These are phyloP conservation scores for Anabacerthia variegaticeps DNA, from an alignment of 2,797 vertebrate species.

Conservation along the genomic window DNA sequence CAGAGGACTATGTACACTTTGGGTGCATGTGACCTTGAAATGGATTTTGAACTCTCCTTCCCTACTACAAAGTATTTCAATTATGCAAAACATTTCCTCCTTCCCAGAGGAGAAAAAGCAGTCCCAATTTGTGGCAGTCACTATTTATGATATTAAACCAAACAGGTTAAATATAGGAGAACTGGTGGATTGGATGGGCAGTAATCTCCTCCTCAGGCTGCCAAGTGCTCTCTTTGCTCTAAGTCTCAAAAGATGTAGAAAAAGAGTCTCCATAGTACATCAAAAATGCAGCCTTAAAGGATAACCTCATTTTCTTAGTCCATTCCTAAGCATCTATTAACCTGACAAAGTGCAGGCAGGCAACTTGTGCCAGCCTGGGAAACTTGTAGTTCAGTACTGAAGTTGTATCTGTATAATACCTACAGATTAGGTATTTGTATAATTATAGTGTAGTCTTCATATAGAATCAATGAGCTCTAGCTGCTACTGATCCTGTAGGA, in stretches of 20 bases:
- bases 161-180: not conserved
- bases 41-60: constrained; percentile 2
- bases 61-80: not conserved
- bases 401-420: not conserved
- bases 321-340: not conserved
- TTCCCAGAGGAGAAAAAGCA: not conserved
- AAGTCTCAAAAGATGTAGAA: not conserved
- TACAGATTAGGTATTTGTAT: not conserved
- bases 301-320: not conserved
- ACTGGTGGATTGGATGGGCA: not conserved
- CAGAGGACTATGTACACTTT: not conserved
- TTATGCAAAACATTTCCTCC: not conserved
- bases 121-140: not conserved
- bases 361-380: not conserved
- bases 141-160: not conserved
- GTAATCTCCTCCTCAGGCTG: not conserved
- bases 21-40: not conserved
- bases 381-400: not conserved
- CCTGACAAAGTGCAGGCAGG: not conserved
- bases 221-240: not conserved
- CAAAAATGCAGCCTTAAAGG: rapidly evolving
- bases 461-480: not conserved
- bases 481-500: not conserved
- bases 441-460: not conserved
- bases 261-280: not conserved